Conservation (phyloP, 2,797 vertebrate species). For the Pagetopsis macropterus region DNA sequence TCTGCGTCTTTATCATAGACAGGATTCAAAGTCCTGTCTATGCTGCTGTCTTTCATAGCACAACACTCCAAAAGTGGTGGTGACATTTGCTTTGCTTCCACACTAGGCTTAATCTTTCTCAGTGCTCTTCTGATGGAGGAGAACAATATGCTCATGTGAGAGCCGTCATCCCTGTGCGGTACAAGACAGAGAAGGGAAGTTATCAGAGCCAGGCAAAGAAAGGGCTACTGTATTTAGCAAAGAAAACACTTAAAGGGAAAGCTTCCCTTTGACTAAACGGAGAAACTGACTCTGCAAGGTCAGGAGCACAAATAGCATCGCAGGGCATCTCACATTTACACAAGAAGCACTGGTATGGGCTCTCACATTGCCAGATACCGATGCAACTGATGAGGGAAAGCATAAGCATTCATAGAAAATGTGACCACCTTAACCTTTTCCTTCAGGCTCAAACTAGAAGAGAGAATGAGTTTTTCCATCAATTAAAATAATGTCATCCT, state of each 20-base stretch:
- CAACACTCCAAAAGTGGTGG: conserved; percentile 11
- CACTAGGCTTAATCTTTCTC: not conserved
- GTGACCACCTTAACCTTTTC: not conserved
- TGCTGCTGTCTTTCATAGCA: conserved; percentile 18
- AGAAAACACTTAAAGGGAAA: conserved; percentile 16
- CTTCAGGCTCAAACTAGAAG: not conserved
- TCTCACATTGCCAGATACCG: conserved; percentile 16
- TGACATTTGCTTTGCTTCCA: conserved; percentile 7
- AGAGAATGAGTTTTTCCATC: not conserved
- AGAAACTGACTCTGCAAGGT: conserved; percentile 42
- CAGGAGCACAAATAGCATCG: conserved; percentile 36
- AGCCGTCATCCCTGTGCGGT: conserved; percentile 3
- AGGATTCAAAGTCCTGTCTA: conserved; percentile 32
- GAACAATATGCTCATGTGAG: conserved; percentile 14
- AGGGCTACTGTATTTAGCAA: conserved; percentile 7
- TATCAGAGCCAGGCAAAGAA: conserved; percentile 24
- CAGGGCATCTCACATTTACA: conserved; percentile 29
- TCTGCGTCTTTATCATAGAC: conserved; percentile 17
- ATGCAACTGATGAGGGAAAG: conserved; percentile 7
- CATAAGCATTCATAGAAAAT: not conserved
- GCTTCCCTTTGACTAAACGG: conserved; percentile 22
- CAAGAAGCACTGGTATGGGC: not conserved
- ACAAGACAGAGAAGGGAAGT: conserved; percentile 23
- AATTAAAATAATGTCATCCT: not conserved
- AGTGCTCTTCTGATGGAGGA: not conserved